Base-by-base conservation (phyloP, 2,113 vertebrate genomes). In the Neoarius graeffei region DNA sequence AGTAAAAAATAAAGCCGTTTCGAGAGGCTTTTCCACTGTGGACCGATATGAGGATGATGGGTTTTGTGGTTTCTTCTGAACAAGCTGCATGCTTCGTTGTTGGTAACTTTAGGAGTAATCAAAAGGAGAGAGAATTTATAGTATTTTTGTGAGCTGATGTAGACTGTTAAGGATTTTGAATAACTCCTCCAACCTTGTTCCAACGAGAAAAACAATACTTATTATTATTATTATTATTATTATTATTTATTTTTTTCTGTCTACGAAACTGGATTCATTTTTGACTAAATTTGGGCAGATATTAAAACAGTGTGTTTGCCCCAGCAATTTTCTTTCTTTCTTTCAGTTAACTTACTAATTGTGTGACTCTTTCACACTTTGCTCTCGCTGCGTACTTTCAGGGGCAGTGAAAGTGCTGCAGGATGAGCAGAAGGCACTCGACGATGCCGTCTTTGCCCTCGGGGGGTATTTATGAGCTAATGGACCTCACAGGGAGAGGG, bases 401-500 rank as follows among this genome's bases (percentile, higher is more conserved):
- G 86, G 86, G 20, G 48, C 1, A n/a, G 7, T 17, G 35, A 60
- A 56, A 5, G 20, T 77, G 25, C 60, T 81, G 52, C 60, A 67
- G 50, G 62, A 69, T 0, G 48, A 86, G 59, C 85, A 86, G 74
- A 83, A 67, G 15, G 59, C 15, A 7, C 11, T 62, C 66, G 27
- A 0, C 11, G 1, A 20, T 30, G 59, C 67, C 13, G 42, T 86
- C 15, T 50, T 56, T 23, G 10, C 42, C 48, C 20, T 27, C 7
- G 19, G 85, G 79, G 86, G 84, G 56, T 74, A 64, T 52, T 91
- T 89, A 85, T 84, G 89, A 90, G 85, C 86, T 77, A 83, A 84
- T 25, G 48, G 88, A 88, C 84, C 87, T 77, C 89, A 88, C 90
- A 89, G 88, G 90, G 91, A 89, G 86, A 88, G 42, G 56, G 82